Conservation (phyloP, 2,113 vertebrate genomes). For the Saguinus imperator region DNA sequence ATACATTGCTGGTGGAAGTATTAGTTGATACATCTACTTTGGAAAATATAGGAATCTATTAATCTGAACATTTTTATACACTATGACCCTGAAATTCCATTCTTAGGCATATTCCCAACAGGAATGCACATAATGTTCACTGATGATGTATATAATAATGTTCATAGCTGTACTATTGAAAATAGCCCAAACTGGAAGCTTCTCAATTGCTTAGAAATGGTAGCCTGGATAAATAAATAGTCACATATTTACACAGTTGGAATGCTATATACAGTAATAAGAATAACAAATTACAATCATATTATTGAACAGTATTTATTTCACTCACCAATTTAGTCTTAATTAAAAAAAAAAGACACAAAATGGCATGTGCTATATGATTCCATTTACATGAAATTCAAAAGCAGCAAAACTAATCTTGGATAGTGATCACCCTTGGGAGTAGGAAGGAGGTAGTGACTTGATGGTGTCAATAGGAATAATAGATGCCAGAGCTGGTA, state of each 20-base stretch:
- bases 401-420: conserved; percentile 11
- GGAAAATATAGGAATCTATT: background rate
- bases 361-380: background rate
- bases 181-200: background rate
- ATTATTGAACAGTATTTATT: background rate
- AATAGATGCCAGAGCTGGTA: background rate
- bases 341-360: background rate
- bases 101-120: background rate
- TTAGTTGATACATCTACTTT: background rate
- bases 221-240: background rate
- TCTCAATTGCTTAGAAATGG: background rate
- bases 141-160: background rate
- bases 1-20: background rate
- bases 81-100: background rate
- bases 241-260: background rate
- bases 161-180: background rate
- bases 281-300: background rate
- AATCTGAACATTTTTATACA: background rate
- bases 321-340: background rate
- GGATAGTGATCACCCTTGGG: background rate
- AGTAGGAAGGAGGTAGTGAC: background rate
- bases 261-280: background rate
- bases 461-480: background rate
- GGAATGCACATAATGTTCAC: background rate
- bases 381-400: conserved; percentile 8